These are phyloP conservation scores for Apus apus DNA, from an alignment of 2,113 vertebrate genomes.

Conservation along the genomic window DNA sequence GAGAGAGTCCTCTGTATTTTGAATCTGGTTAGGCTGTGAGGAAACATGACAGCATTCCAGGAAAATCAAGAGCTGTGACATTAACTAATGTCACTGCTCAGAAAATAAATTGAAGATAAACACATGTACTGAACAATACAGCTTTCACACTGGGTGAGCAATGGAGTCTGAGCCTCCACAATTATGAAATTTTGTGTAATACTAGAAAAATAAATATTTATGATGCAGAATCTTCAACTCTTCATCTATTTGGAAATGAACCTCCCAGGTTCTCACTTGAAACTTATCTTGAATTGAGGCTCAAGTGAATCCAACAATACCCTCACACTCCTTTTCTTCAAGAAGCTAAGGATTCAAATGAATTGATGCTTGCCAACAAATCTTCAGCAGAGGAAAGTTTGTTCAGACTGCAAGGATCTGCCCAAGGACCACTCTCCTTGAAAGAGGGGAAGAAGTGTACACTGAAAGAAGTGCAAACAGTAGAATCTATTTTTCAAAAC, in stretches of 20 bases:
- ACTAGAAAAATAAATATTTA: background rate
- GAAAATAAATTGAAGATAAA: background rate
- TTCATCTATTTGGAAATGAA: background rate
- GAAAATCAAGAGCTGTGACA: background rate
- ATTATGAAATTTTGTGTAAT: background rate
- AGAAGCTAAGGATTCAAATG: accelerated
- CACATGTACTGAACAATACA: background rate
- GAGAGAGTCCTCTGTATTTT: background rate
- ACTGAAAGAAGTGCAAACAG: background rate
- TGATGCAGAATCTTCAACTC: background rate
- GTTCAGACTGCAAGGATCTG: background rate
- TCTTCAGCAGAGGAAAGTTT: background rate
- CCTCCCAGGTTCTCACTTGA: background rate
- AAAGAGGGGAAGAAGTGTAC: background rate
- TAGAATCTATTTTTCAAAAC: background rate
- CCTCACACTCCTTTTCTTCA: background rate
- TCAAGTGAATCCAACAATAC: background rate
- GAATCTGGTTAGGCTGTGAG: background rate
- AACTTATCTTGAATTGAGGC: background rate
- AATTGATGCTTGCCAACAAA: background rate
- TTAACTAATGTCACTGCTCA: background rate
- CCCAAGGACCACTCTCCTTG: background rate
- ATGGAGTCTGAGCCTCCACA: background rate
- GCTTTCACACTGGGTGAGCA: background rate
- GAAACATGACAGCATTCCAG: background rate